These are phyloP conservation scores for Trichomalopsis sarcophagae DNA, from an alignment of 1,140 invertebrate genomes.

Conservation along the genomic window DNA sequence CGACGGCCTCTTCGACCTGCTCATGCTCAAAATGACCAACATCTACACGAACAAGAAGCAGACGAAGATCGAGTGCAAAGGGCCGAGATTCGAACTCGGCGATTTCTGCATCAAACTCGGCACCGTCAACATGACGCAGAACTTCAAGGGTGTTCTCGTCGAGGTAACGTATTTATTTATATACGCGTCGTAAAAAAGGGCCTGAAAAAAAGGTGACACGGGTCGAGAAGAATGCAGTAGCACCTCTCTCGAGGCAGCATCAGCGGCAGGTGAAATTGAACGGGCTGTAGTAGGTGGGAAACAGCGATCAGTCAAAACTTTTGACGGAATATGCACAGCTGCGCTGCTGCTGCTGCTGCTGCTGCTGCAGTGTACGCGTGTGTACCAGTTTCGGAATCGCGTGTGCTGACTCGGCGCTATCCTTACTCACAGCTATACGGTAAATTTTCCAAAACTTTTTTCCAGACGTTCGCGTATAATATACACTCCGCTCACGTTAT, in stretches of 20 bases:
- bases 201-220: not conserved
- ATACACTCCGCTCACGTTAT: too few relatives aligned
- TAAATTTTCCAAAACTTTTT: too few relatives aligned
- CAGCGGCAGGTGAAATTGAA: constrained; percentile 27
- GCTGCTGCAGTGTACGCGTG: constrained; percentile 14
- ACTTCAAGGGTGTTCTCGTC: constrained; percentile 95
- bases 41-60: constrained; percentile 93
- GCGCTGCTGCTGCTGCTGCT: too few relatives aligned
- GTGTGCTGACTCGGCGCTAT: not conserved
- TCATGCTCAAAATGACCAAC: constrained; percentile 91
- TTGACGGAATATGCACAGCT: not conserved
- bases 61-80: constrained; percentile 91
- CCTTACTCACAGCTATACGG: not conserved
- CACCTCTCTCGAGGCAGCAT: not conserved
- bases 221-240: constrained; percentile 15
- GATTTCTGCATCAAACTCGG: constrained; percentile 97
- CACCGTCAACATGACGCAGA: constrained; percentile 92
- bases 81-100: constrained; percentile 91
- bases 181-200: too few relatives aligned
- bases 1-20: constrained; percentile 91
- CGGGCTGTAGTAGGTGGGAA: not conserved
- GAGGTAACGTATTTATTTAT: constrained; percentile 78
- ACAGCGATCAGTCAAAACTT: constrained; percentile 35
- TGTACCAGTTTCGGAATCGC: not conserved
- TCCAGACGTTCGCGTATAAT: too few relatives aligned